Percentiles rank a stretch among this genome's conserved stretches.
These are phyloP conservation scores for Cepaea hortensis DNA, from an alignment of 2,888 invertebrate genomes.

Conservation along the genomic window DNA sequence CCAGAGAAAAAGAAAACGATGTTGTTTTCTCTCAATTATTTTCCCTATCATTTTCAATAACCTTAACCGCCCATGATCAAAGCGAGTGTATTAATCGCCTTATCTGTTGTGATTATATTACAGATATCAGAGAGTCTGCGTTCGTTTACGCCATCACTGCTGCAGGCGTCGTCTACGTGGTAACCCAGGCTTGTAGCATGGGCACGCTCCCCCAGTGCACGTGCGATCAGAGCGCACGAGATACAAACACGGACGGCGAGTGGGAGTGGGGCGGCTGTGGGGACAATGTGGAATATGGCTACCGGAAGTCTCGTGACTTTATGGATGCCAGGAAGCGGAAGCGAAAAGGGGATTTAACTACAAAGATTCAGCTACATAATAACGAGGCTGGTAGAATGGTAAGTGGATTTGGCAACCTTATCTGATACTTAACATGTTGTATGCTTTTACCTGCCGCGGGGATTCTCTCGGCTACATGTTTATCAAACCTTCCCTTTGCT, in stretches of 20 bases:
- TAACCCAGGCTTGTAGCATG: slow-evolving; percentile 85
- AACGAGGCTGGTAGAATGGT: slow-evolving; percentile 95
- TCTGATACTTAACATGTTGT: too few relatives aligned
- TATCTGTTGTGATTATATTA: slow-evolving; percentile 42
- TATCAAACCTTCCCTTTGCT: not conserved
- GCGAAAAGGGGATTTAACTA: slow-evolving; percentile 88
- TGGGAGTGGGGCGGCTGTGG: slow-evolving; percentile 97
- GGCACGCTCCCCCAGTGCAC: slow-evolving; percentile 90
- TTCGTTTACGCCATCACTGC: slow-evolving; percentile 94
- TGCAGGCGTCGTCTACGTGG: slow-evolving; percentile 91
- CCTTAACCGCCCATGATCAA: not conserved
- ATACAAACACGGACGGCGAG: slow-evolving; percentile 80
- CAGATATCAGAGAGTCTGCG: slow-evolving; percentile 93
- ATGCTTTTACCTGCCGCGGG: too few relatives aligned
- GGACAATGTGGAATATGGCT: slow-evolving; percentile 92
- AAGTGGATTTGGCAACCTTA: slow-evolving; percentile 77
- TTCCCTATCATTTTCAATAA: too few relatives aligned
- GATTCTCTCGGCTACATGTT: not conserved
- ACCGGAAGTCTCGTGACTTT: slow-evolving; percentile 90
- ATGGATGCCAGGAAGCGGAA: slow-evolving; percentile 89
- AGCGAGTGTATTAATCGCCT: not conserved
- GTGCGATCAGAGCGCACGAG: slow-evolving; percentile 81
- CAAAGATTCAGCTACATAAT: slow-evolving; percentile 91
- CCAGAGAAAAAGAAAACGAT: too few relatives aligned
- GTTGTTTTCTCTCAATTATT: too few relatives aligned